Evolutionary conservation across 2,888 invertebrate species (phyloP), one percentile per base, ranked within the genome.

Genomic region (Harpalus rufipes): DNA sequence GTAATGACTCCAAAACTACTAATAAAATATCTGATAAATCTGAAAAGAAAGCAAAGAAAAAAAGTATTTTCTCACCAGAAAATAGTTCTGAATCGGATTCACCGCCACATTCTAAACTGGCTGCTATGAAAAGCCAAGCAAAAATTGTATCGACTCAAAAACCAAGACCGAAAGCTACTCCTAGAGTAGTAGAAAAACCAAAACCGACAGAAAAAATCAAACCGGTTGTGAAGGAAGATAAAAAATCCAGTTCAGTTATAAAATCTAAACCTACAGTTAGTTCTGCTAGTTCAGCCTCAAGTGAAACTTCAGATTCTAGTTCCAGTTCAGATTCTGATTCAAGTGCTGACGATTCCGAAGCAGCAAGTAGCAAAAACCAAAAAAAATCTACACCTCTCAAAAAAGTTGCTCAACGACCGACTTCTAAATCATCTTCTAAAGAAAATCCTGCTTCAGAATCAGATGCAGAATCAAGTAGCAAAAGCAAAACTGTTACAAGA

Each of bases 61-160:
- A 95, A 89, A 96, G 96, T 88, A 96, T 96, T 88, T 96, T 96
- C 88, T 96, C 96, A 81, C 96, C 96, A 0, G 96, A 96, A 87
- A 96, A 96, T 87, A 94, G 94, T 86, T 94, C 94, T n/a, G 94
- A 94, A 88, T 94, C 94, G 86, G 92, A 93, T 85, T 89, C 89
- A 78, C 90, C 91, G 16, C 88, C 90, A 61, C 90, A 91, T 59
- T 89, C 91, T 1, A 93, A 93, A 88, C 86, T 91, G 16, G 90
- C 88, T 51, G 89, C 90, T 5, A 89, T 91, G 86, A 92, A 92
- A 87, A 88, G 89, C 59, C 88, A 90, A 80, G 89, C 88, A 56
- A 90, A 87, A 88, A 87, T 90, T 18, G 87, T 89, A 12, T 90
- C 90, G 86, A 86, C 88, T 80, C 86, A 88, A 63, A 92, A 91